Evolutionary conservation across 2,113 vertebrate genomes (phyloP).

Genomic region (Cacatua alba): DNA sequence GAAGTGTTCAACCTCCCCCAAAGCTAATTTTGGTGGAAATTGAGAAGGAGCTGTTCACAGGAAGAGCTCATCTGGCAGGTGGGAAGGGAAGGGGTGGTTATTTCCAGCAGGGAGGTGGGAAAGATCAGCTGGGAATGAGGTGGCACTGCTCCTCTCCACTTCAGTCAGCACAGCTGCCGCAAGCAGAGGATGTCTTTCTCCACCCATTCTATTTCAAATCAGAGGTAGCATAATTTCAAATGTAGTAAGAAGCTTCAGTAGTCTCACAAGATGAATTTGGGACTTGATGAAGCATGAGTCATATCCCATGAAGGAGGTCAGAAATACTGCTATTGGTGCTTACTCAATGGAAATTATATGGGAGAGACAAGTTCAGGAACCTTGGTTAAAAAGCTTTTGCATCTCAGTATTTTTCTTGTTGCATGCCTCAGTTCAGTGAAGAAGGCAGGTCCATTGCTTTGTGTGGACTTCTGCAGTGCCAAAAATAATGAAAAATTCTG

Average conservation of each 20-base stretch:
- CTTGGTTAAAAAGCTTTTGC: not conserved
- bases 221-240: not conserved
- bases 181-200: not conserved
- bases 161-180: slow-evolving; percentile 5
- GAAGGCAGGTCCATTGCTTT: not conserved
- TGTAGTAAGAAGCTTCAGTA: slow-evolving; percentile 14
- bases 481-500: not conserved
- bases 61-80: not conserved
- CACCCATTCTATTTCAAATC: not conserved
- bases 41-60: not conserved
- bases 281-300: not conserved
- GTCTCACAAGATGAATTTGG: not conserved
- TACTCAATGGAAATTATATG: not conserved
- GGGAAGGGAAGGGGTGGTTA: not conserved
- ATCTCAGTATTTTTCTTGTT: not conserved
- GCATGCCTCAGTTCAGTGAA: accelerated
- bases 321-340: not conserved
- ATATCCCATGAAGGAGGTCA: not conserved
- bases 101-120: not conserved
- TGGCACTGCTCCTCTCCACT: accelerated
- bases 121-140: not conserved
- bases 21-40: not conserved
- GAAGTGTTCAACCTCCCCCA: not conserved
- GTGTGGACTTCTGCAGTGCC: not conserved
- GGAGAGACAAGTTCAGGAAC: not conserved